Conservation (phyloP, 2,888 invertebrate species). For the Ptychoptera contaminata region DNA sequence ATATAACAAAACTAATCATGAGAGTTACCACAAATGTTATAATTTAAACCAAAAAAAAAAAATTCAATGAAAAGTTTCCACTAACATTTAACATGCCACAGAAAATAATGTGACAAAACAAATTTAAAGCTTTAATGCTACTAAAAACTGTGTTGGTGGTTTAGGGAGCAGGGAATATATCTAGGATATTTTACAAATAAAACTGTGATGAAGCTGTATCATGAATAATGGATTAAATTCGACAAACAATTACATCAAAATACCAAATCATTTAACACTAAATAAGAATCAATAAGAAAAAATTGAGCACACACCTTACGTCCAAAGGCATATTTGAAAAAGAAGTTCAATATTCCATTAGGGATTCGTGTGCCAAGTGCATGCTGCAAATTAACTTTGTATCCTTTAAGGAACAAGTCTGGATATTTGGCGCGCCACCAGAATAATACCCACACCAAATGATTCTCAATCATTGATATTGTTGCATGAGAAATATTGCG, state of each 20-base stretch:
- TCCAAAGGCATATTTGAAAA: conserved; percentile 74
- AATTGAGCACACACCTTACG: conserved; percentile 50
- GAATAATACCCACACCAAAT: conserved; percentile 78
- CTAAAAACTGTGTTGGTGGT: too few species aligned
- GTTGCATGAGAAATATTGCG: conserved; percentile 80
- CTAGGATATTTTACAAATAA: too few species aligned
- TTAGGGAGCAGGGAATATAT: too few species aligned
- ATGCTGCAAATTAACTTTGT: conserved; percentile 81
- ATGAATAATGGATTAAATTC: too few species aligned
- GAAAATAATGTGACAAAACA: too few species aligned
- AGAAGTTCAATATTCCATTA: conserved; percentile 72
- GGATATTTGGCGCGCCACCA: conserved; percentile 89
- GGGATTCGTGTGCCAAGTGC: conserved; percentile 78
- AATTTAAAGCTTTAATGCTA: too few species aligned
- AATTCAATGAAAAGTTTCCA: too few species aligned
- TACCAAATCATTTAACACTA: conserved; percentile 9
- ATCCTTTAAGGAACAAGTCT: conserved; percentile 76
- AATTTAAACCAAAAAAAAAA: too few species aligned
- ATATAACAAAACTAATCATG: too few species aligned
- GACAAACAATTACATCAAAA: conserved; percentile 8
- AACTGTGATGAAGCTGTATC: too few species aligned
- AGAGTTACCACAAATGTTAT: too few species aligned
- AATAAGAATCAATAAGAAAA: conserved; percentile 10
- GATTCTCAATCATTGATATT: conserved; percentile 89
- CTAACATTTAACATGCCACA: too few species aligned